Percentiles rank a stretch among this genome's conserved stretches.
Conservation (phyloP, 2,888 invertebrate species). For the Phortica magna region DNA sequence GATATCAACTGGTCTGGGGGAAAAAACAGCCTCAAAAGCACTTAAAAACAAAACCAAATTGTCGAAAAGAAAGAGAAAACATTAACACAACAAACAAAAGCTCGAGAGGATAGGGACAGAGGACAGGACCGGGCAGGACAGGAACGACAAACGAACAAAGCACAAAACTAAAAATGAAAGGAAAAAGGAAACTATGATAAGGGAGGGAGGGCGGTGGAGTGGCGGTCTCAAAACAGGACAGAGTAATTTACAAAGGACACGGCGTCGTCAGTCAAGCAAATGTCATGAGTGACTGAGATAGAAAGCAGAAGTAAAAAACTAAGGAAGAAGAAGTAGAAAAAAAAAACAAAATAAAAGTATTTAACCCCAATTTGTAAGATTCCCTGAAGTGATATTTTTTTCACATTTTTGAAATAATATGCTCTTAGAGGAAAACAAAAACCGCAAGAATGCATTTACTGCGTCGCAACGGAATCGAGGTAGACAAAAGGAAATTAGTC, state of each 20-base stretch:
- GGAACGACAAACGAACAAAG: not conserved
- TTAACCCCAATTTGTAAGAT: slow-evolving; percentile 74
- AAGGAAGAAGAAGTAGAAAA: not conserved
- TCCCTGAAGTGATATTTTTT: slow-evolving; percentile 62
- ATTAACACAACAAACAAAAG: slow-evolving; percentile 59
- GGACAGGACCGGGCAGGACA: slow-evolving; percentile 50
- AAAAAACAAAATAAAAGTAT: slow-evolving; percentile 40
- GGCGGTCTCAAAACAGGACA: no score
- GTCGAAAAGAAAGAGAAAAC: slow-evolving; percentile 21
- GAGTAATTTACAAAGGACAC: slow-evolving; percentile 19
- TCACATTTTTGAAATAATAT: slow-evolving; percentile 30
- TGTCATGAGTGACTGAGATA: not conserved
- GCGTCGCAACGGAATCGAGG: slow-evolving; percentile 10
- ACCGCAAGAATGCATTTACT: slow-evolving; percentile 37
- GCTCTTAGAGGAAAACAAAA: slow-evolving; percentile 35
- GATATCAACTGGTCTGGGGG: slow-evolving; percentile 7
- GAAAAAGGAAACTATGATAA: slow-evolving; percentile 5
- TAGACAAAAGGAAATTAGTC: slow-evolving; percentile 65
- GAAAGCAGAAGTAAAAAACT: slow-evolving; percentile 7
- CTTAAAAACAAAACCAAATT: slow-evolving; percentile 24
- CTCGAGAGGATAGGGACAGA: slow-evolving; percentile 8
- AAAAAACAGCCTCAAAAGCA: slow-evolving; percentile 23
- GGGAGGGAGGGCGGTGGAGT: no score
- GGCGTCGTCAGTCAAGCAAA: slow-evolving; percentile 21
- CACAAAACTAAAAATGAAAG: not conserved